phyloP scores from a whole-genome alignment of 2,113 vertebrate genomes.

The Oxygymnocypris stewartii region DNA sequence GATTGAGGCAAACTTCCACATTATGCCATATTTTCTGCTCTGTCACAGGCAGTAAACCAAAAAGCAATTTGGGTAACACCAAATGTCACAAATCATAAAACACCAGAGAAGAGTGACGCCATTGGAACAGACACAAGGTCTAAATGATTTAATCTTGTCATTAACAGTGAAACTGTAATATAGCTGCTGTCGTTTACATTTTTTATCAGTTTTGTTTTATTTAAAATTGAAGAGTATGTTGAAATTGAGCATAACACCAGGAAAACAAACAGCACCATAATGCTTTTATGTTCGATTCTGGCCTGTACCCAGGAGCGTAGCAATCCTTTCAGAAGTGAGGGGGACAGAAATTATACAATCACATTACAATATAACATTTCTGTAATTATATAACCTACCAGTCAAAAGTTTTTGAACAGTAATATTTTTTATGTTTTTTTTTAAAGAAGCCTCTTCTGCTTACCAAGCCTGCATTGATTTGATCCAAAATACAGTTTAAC shows the following conservation, averaged over 20 bases:
- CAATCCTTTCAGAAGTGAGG: too few relatives aligned
- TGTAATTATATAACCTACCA: too few relatives aligned
- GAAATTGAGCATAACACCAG: not conserved
- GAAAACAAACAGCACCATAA: not conserved
- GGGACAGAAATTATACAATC: too few relatives aligned
- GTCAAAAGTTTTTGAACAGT: too few relatives aligned
- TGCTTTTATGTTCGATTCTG: constrained; percentile 12
- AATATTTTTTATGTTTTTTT: too few relatives aligned
- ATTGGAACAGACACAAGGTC: not conserved
- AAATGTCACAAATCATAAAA: not conserved
- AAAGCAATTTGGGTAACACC: not conserved
- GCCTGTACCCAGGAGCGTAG: constrained; percentile 17
- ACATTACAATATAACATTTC: too few relatives aligned
- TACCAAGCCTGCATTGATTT: too few relatives aligned
- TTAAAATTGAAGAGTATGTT: not conserved
- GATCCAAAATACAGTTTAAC: too few relatives aligned
- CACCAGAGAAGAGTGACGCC: not conserved
- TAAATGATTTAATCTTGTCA: not conserved
- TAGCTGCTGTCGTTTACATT: not conserved
- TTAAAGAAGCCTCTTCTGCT: too few relatives aligned
- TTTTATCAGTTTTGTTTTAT: not conserved
- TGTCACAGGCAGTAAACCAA: not conserved
- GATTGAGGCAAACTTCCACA: not conserved
- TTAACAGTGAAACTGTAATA: not conserved
- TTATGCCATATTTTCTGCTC: not conserved